Base-by-base conservation (phyloP, 2,888 invertebrate genomes). In the Polyommatus icarus region DNA sequence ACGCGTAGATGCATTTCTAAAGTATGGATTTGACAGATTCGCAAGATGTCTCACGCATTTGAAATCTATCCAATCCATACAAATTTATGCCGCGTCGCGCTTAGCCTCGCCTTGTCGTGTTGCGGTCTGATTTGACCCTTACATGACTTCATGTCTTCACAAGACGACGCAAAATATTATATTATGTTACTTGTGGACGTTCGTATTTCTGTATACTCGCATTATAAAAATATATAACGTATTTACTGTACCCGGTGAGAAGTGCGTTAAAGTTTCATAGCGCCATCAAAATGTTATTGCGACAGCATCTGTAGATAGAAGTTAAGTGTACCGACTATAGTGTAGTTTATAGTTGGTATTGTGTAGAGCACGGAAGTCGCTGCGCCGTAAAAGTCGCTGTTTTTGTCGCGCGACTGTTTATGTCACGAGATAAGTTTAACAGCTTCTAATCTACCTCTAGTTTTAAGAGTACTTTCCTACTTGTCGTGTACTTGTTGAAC, bases 271-370 rank as follows among this genome's bases (percentile, higher is more conserved):
- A 67, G 67, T 67, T 67, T 67, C 67, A 67, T 67, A 32, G 29
- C 67, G 18, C 15, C 18, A 67, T 67, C 67, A 67, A 67, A 29
- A 67, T 67, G 32, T 67, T 67, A 67, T 67, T 67, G 67, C 67
- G 29, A 67, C 67, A 29, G 15, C 67, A 67, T 67, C 29, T 67
- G 67, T 67, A 29, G 67, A 67, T 67, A 67, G 29, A 29, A 29
- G 15, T 67, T 67, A 5, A 67, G 15, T 67, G 29, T 32, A 32
- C 5, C 29, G 67, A 67, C n/a, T 61, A 24, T 12, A 67, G 29
- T 32, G 29, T 15, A 67, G 67, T 32, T 12, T 67, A 29, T 67
- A 6, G 4, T 54, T 67, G 29, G 12, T 20, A 29, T 29, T 29
- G 29, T 67, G 29, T 6, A 20, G 20, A 5, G 29, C 29, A 29